These are phyloP conservation scores for Leptinotarsa juncta DNA, from an alignment of 2,888 invertebrate species.

Conservation along the genomic window DNA sequence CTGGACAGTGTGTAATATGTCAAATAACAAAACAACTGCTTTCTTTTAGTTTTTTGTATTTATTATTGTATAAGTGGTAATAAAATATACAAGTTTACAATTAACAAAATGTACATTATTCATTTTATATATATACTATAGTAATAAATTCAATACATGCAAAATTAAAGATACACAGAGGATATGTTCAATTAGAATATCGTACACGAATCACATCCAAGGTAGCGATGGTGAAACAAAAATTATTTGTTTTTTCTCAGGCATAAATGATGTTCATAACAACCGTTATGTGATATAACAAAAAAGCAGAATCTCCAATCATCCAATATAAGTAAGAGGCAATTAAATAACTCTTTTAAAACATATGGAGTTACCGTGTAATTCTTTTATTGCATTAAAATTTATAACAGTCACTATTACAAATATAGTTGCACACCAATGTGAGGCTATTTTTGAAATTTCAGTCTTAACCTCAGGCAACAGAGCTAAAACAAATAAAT, in stretches of 20 bases:
- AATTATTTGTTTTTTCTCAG: background rate
- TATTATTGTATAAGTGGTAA: conserved; percentile 26
- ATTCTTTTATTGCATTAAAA: too few relatives aligned
- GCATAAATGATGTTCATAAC: too few relatives aligned
- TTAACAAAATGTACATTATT: conserved; percentile 34
- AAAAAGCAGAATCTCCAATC: too few relatives aligned
- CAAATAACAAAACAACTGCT: background rate
- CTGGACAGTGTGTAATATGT: background rate
- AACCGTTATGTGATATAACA: too few relatives aligned
- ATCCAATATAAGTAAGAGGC: too few relatives aligned
- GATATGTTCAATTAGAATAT: conserved; percentile 3
- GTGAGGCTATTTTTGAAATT: too few relatives aligned
- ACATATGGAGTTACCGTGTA: too few relatives aligned
- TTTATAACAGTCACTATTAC: too few relatives aligned
- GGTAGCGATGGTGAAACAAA: background rate
- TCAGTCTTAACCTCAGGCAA: too few relatives aligned
- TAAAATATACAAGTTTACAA: conserved; percentile 38
- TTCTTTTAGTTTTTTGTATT: background rate
- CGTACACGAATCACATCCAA: background rate
- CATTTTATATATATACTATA: conserved; percentile 5
- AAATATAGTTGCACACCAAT: too few relatives aligned
- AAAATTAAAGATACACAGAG: conserved; percentile 13
- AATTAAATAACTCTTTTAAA: too few relatives aligned
- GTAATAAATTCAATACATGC: conserved; percentile 13
- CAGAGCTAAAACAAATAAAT: too few relatives aligned